Percentiles rank a stretch among this genome's conserved stretches.
Conservation (phyloP, 2,113 vertebrate genomes). For the Piprites chloris region DNA sequence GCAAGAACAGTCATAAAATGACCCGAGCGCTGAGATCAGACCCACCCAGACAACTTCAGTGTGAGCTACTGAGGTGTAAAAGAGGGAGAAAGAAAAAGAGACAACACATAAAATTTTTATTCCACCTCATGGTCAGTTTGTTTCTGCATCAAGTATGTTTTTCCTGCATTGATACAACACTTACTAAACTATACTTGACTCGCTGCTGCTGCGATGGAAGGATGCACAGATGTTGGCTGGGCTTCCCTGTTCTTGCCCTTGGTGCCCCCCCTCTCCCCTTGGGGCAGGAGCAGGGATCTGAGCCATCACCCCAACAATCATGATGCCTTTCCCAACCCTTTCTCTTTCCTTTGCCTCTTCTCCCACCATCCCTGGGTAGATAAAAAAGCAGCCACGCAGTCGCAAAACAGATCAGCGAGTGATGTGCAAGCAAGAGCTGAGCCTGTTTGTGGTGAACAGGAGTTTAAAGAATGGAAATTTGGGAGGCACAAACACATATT, state of each 20-base stretch:
- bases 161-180: not conserved
- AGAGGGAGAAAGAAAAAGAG: not conserved
- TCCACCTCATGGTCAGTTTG: not conserved
- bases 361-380: not conserved
- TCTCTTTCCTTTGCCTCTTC: not conserved
- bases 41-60: not conserved
- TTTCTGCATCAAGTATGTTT: not conserved
- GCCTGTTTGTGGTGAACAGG: not conserved
- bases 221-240: not conserved
- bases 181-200: not conserved
- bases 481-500: conserved; percentile 53
- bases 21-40: not conserved
- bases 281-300: not conserved
- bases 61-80: not conserved
- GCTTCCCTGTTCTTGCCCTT: accelerated
- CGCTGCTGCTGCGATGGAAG: not conserved
- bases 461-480: conserved; percentile 27
- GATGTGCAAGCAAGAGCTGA: not conserved
- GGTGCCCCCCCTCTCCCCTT: not conserved
- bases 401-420: not conserved
- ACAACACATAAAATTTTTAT: not conserved
- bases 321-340: not conserved
- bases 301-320: not conserved
- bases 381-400: not conserved
- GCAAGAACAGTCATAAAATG: not conserved